Evolutionary conservation across 2,113 vertebrate species (phyloP), one percentile per base, ranked within the genome.

Genomic region (Phrynosoma platyrhinos): DNA sequence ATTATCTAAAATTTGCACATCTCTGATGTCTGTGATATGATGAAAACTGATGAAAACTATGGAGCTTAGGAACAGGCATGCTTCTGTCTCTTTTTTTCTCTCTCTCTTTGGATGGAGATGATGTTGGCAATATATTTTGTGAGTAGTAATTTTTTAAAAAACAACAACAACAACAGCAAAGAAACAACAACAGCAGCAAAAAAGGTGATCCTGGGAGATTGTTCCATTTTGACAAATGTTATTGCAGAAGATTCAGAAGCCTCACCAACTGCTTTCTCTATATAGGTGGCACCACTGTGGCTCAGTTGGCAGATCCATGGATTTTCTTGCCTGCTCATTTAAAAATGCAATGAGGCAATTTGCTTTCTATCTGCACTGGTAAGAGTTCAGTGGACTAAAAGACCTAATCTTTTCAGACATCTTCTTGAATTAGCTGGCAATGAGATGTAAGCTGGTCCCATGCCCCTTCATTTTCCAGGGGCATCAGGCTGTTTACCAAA

Each of bases 341-440:
- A 32, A 36, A 18, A 16, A 27, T 32, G 14, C 2, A n/a, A 9
- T 30, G 32, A 36, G n/a, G 2, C 4, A 5, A 32, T 10, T 16
- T 36, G 4, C n/a, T 16, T 2, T 14, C 12, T 32, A 72, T 6
- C 6, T 36, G 13, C 13, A 32, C 13, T 72, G 71, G 8, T 36
- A n/a, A 32, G 12, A 16, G n/a, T 14, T 36, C 71, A 72, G 32
- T 32, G 3, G 71, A 5, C 6, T 32, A 32, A 72, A 72, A 16
- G 12, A 30, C 10, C 71, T 2, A 72, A 14, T 4, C 5, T 10
- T 4, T n/a, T n/a, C 3, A 3, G 13, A 0, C 1, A 13, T 14
- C 71, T 72, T 36, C 71, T 32, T 72, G n/a, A 32, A 5, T 16
- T 32, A 32, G 13, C 13, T 72, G n/a, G 71, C 71, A 72, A 32